phyloP scores from a whole-genome alignment of 2,113 vertebrate genomes.

The Falcunculus frontatus region DNA sequence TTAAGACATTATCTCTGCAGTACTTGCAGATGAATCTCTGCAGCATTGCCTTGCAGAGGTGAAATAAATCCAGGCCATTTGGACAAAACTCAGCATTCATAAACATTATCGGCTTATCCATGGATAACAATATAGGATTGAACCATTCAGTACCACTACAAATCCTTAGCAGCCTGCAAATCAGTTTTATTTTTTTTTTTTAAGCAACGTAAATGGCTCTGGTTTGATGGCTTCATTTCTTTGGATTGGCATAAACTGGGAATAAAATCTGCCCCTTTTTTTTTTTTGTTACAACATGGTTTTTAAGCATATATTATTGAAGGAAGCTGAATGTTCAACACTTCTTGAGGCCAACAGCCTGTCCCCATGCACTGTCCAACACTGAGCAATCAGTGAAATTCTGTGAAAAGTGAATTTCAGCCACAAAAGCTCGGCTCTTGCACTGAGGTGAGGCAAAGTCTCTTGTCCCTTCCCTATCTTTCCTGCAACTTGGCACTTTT shows the following conservation, averaged over 20 bases:
- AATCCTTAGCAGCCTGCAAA: neutral
- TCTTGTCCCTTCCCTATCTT: neutral
- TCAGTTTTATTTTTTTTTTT: neutral
- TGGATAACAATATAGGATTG: neutral
- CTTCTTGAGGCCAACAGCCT: neutral
- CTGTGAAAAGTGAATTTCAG: neutral
- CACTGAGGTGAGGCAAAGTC: neutral
- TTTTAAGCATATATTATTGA: neutral
- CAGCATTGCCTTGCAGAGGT: neutral
- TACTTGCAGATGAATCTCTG: neutral
- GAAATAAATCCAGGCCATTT: constrained; percentile 35
- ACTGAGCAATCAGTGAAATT: neutral
- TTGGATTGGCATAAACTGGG: neutral
- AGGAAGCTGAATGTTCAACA: neutral
- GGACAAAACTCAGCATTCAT: neutral
- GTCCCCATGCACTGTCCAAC: neutral
- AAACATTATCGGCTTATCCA: neutral
- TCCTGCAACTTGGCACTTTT: neutral
- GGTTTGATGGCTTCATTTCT: neutral
- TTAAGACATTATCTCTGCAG: constrained; percentile 19
- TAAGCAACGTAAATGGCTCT: neutral
- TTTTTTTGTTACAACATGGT: neutral
- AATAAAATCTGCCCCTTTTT: neutral
- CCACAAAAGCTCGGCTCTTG: neutral
- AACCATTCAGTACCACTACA: neutral